A percentile compares a stretch with the other conserved stretches of the same genome.
These are phyloP conservation scores for Amphipyra berbera DNA, from an alignment of 2,888 invertebrate genomes.

Conservation along the genomic window DNA sequence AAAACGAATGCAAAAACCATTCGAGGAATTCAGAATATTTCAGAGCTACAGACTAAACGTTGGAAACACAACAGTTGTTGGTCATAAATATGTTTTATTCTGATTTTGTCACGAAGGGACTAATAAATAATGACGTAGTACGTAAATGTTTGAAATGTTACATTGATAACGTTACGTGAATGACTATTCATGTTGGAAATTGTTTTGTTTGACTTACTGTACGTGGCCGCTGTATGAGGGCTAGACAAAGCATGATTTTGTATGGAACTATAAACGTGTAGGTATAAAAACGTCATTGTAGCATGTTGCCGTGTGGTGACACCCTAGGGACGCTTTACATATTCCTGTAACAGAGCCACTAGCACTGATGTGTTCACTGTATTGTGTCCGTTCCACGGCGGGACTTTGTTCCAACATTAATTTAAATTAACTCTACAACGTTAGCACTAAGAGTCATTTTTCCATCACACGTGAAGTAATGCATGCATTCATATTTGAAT, in stretches of 20 bases:
- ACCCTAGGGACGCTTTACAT: constrained; percentile 66
- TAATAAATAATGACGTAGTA: constrained; percentile 36
- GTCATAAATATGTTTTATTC: constrained; percentile 31
- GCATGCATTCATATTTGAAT: constrained; percentile 59
- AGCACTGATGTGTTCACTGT: constrained; percentile 55
- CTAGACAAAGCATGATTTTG: constrained; percentile 48
- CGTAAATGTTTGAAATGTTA: constrained; percentile 38
- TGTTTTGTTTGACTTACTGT: constrained; percentile 43
- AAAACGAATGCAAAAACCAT: constrained; percentile 45
- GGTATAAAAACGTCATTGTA: constrained; percentile 65
- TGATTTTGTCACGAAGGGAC: constrained; percentile 37
- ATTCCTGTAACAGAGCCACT: constrained; percentile 60
- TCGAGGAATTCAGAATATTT: constrained; percentile 44
- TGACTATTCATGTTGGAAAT: constrained; percentile 47
- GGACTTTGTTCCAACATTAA: constrained; percentile 50
- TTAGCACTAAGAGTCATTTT: constrained; percentile 50
- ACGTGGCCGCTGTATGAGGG: constrained; percentile 2
- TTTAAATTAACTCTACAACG: constrained; percentile 51
- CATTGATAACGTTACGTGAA: constrained; percentile 45
- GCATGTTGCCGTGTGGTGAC: constrained; percentile 56
- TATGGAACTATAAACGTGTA: constrained; percentile 49
- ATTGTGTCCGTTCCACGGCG: constrained; percentile 54
- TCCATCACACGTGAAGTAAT: constrained; percentile 37
- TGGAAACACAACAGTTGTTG: constrained; percentile 21
- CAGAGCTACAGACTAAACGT: constrained; percentile 24